Evolutionary conservation across 2,113 vertebrate species (phyloP), one percentile per base, ranked within the genome.

Genomic region (Albula glossodonta): DNA sequence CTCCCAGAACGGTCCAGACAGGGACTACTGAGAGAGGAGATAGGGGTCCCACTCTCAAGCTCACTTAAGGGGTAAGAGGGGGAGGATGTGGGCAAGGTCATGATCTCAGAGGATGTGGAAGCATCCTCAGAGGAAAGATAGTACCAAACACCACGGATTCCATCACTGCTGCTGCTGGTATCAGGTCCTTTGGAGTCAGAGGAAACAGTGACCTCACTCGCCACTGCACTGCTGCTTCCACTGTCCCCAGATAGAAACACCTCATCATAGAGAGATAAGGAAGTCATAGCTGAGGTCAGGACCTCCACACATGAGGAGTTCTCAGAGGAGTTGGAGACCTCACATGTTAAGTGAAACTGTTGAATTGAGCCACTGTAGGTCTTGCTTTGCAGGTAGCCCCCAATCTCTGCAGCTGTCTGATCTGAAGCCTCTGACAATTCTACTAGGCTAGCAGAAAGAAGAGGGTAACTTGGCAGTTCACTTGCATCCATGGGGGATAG

Each of bases 91-190:
- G 86, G 63, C 82, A 89, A 84, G 56, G 84, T 87, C 50, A 85
- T 84, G 82, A 87, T 87, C 66, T 63, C 31, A 17, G 89, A 89
- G 3, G 50, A 51, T 19, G 31, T 25, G 0, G 88, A 83, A 2
- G 88, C 87, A 57, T 87, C 90, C 7, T 49, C 57, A 51, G 89
- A 88, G 50, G 90, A 77, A 53, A 90, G 83, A 84, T 90, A 87
- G 86, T 90, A 91, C 87, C 89, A 91, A 77, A 90, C 87, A 56
- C 89, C 81, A 82, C 90, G 88, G 51, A 90, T 90, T 48, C 88
- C 89, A 22, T 86, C 87, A 81, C 89, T 90, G 81, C 53, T 84
- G 57, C 83, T 81, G 57, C 31, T 70, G 15, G 19, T 13, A 70
- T 31, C 77, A 49, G 53, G 56, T 31, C 51, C 48, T 50, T 79